These are phyloP conservation scores for Falco naumanni DNA, from an alignment of 2,797 vertebrate genomes.

Conservation along the genomic window DNA sequence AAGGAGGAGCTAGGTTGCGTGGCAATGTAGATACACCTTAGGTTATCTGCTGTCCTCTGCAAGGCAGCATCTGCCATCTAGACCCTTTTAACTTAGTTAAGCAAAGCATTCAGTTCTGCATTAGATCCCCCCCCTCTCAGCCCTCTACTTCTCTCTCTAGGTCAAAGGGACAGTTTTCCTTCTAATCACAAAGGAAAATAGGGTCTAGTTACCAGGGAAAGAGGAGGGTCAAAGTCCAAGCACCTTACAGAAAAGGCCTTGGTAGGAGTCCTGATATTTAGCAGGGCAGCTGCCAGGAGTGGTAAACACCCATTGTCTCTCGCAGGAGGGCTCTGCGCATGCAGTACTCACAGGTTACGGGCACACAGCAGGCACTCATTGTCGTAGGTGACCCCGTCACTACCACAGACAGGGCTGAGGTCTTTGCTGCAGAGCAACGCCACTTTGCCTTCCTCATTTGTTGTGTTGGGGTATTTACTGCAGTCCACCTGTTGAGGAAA, in stretches of 20 bases:
- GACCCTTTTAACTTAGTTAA: not conserved
- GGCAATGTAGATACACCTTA: not conserved
- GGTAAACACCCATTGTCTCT: accelerated
- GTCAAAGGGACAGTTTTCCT: not conserved
- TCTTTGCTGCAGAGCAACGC: not conserved
- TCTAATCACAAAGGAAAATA: not conserved
- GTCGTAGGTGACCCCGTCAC: not conserved
- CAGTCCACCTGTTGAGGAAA: slow-evolving; percentile 37
- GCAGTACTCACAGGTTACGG: not conserved
- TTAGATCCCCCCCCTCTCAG: not conserved
- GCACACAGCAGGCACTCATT: slow-evolving; percentile 33
- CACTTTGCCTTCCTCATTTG: slow-evolving; percentile 24
- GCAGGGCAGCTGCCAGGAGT: not conserved
- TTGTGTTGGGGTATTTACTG: slow-evolving; percentile 37
- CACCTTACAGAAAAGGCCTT: not conserved
- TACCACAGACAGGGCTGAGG: not conserved
- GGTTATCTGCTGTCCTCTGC: not conserved
- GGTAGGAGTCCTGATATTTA: not conserved
- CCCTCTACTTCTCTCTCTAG: not conserved
- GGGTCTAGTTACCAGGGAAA: not conserved
- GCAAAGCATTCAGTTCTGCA: not conserved
- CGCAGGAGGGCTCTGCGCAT: not conserved
- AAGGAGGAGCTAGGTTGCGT: not conserved
- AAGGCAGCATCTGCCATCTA: not conserved
- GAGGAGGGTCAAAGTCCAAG: not conserved